Evolutionary conservation across 2,797 vertebrate genomes (phyloP).

Genomic region (Sternotherus odoratus): DNA sequence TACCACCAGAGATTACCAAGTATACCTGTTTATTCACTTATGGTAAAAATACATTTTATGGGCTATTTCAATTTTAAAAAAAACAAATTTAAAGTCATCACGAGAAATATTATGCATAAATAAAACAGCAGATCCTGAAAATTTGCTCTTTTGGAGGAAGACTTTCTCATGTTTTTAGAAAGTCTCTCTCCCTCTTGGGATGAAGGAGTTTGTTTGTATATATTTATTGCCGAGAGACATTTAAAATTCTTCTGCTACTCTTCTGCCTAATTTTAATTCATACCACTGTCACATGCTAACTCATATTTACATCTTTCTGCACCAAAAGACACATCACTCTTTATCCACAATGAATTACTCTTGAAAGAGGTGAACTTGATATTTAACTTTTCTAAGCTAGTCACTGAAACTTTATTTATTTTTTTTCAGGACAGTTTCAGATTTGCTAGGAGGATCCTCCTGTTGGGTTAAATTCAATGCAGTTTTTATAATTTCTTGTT

Average conservation of each 20-base stretch:
- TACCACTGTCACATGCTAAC: neutral
- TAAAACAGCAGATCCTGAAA: neutral
- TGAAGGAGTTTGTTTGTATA: neutral
- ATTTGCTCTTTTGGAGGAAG: neutral
- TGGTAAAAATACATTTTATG: neutral
- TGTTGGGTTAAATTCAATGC: neutral
- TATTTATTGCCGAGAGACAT: neutral
- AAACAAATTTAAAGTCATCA: neutral
- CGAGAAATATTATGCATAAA: neutral
- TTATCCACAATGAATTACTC: neutral
- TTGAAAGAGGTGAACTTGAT: neutral
- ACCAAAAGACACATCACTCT: fast-evolving
- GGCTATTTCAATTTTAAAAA: neutral
- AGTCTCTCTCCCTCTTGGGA: no score
- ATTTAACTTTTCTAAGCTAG: neutral
- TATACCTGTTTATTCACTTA: neutral
- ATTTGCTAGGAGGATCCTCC: neutral
- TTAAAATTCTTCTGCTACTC: neutral
- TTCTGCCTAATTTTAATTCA: fast-evolving
- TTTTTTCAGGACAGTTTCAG: neutral
- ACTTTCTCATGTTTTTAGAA: neutral
- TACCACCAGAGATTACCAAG: neutral
- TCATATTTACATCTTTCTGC: fast-evolving
- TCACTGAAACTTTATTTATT: neutral
- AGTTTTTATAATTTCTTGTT: neutral